These are phyloP conservation scores for Ctenosaura bakeri DNA, from an alignment of 2,797 vertebrate genomes.

Conservation along the genomic window DNA sequence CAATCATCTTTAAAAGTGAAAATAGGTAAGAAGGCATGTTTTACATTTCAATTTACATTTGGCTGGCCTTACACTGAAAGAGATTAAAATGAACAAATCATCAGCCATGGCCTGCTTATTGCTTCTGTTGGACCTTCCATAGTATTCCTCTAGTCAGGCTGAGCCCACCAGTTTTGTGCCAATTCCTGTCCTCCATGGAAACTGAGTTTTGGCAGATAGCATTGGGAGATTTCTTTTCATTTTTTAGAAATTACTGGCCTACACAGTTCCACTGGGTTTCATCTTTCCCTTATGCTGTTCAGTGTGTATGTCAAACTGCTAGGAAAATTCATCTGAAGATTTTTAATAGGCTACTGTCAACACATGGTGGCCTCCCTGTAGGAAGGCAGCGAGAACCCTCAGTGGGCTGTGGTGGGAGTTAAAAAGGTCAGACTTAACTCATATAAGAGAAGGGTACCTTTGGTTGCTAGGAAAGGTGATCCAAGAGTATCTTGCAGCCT, in stretches of 20 bases:
- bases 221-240: background rate
- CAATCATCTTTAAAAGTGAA: conserved; percentile 39
- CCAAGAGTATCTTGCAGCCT: background rate
- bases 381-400: background rate
- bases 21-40: background rate
- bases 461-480: background rate
- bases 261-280: background rate
- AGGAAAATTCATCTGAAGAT: background rate
- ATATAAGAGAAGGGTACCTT: background rate
- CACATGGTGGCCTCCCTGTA: background rate
- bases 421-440: background rate
- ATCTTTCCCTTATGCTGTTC: background rate
- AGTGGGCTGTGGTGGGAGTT: background rate
- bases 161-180: background rate
- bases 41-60: background rate
- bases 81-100: background rate
- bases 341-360: background rate
- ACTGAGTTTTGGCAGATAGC: background rate
- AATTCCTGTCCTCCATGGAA: background rate
- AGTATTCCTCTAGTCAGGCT: background rate
- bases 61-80: background rate
- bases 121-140: background rate
- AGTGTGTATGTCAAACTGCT: background rate
- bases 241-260: background rate
- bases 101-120: background rate